Percentiles rank a stretch among this genome's conserved stretches.
These are phyloP conservation scores for Amphiprion clarkii DNA, from an alignment of 2,797 vertebrate genomes.

Conservation along the genomic window DNA sequence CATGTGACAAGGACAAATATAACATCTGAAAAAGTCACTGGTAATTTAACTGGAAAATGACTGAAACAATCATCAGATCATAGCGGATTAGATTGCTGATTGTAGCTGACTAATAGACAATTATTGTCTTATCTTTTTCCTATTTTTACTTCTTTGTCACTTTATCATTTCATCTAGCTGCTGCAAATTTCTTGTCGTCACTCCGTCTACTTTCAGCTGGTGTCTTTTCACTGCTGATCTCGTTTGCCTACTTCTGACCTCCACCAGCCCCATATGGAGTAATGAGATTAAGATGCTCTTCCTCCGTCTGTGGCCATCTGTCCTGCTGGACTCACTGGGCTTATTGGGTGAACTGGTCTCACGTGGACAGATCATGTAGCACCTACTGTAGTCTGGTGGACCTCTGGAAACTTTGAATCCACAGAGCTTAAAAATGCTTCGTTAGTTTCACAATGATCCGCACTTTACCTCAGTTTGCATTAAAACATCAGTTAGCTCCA, in stretches of 20 bases:
- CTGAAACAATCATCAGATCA: too few relatives aligned
- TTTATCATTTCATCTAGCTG: constrained; percentile 26
- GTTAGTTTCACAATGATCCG: too few relatives aligned
- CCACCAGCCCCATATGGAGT: constrained; percentile 40
- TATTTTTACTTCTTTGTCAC: background rate
- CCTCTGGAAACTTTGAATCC: background rate
- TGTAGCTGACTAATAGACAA: too few relatives aligned
- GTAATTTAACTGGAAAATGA: too few relatives aligned
- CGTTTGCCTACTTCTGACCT: background rate
- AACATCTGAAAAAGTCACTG: too few relatives aligned
- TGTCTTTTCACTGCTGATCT: background rate
- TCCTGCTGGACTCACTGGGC: constrained; percentile 24
- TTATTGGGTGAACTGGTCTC: constrained; percentile 45
- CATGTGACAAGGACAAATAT: too few relatives aligned
- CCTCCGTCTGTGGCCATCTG: constrained; percentile 76
- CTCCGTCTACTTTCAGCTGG: background rate
- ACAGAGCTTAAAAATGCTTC: too few relatives aligned
- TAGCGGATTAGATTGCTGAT: too few relatives aligned
- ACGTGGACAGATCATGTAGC: constrained; percentile 24
- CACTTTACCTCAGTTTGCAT: too few relatives aligned
- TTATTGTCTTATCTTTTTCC: background rate
- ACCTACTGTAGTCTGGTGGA: background rate
- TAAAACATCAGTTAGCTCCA: too few relatives aligned
- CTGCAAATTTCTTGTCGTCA: background rate
- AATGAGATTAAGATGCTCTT: constrained; percentile 70